Evolutionary conservation across 2,797 vertebrate genomes (phyloP).

Genomic region (Nyctalus aviator): DNA sequence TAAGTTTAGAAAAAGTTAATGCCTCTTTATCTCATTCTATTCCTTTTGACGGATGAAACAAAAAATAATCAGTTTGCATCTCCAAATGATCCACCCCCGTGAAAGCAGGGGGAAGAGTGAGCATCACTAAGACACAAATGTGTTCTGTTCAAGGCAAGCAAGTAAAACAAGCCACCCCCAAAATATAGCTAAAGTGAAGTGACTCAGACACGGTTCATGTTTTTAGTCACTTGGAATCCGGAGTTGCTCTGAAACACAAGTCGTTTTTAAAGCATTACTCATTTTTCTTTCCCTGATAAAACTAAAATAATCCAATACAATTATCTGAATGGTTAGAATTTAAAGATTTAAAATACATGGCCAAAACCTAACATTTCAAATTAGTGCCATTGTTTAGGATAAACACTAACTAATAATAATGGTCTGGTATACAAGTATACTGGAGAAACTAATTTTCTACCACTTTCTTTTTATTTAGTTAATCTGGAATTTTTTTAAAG

Average conservation of each 20-base stretch:
- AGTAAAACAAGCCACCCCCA: slow-evolving; percentile 74
- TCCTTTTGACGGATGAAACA: slow-evolving; percentile 77
- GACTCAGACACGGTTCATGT: slow-evolving; percentile 71
- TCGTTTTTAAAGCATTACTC: slow-evolving; percentile 76
- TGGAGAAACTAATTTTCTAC: slow-evolving; percentile 81
- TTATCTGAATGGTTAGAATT: slow-evolving; percentile 86
- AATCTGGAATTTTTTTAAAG: slow-evolving; percentile 62
- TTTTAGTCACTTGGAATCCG: slow-evolving; percentile 78
- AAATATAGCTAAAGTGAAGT: slow-evolving; percentile 76
- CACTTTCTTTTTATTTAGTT: slow-evolving; percentile 81
- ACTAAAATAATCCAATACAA: slow-evolving; percentile 81
- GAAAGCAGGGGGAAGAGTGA: slow-evolving; percentile 62
- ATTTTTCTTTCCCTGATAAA: slow-evolving; percentile 83
- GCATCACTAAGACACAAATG: slow-evolving; percentile 72
- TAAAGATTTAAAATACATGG: slow-evolving; percentile 83
- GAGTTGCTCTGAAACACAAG: slow-evolving; percentile 78
- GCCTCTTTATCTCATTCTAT: slow-evolving; percentile 80
- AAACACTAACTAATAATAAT: slow-evolving; percentile 86
- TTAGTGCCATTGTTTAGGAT: slow-evolving; percentile 75
- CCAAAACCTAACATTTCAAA: slow-evolving; percentile 84
- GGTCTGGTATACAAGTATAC: slow-evolving; percentile 82
- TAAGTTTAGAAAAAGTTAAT: slow-evolving; percentile 69
- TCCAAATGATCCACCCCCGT: slow-evolving; percentile 71
- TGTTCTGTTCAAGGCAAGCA: slow-evolving; percentile 66
- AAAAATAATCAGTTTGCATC: slow-evolving; percentile 81